These are phyloP conservation scores for Aulostomus chinensis DNA, from an alignment of 2,797 vertebrate genomes.

Conservation along the genomic window DNA sequence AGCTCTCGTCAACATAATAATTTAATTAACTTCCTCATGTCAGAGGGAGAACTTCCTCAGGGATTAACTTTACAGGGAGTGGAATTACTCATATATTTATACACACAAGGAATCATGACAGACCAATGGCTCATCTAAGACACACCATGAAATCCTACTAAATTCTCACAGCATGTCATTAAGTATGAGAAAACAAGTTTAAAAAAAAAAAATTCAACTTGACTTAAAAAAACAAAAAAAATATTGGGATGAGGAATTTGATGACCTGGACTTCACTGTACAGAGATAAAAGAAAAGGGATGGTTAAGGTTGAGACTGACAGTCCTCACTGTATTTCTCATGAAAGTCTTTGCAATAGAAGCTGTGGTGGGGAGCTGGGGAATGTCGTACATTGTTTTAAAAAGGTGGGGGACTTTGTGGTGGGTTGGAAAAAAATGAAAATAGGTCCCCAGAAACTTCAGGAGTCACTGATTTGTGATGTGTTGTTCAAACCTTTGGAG, in stretches of 20 bases:
- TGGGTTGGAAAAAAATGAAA: slow-evolving; percentile 45
- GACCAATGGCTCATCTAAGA: slow-evolving; percentile 43
- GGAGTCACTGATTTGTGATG: slow-evolving; percentile 27
- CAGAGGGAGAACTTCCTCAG: slow-evolving; percentile 46
- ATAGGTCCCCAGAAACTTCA: slow-evolving; percentile 41
- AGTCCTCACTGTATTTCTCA: slow-evolving; percentile 34
- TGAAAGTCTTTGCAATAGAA: slow-evolving; percentile 36
- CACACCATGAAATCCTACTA: slow-evolving; percentile 41
- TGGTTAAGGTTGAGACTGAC: slow-evolving; percentile 32
- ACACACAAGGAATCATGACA: slow-evolving; percentile 34
- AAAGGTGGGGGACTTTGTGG: slow-evolving; percentile 41
- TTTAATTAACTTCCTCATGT: slow-evolving; percentile 63
- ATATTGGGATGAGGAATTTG: slow-evolving; percentile 14
- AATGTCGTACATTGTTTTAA: slow-evolving; percentile 43
- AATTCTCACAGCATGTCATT: slow-evolving; percentile 37
- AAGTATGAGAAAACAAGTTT: slow-evolving; percentile 47
- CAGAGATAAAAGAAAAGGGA: slow-evolving; percentile 24
- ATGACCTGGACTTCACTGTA: slow-evolving; percentile 31
- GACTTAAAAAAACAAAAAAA: slow-evolving; percentile 10
- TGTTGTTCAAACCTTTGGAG: slow-evolving; percentile 16
- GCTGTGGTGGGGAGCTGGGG: slow-evolving; percentile 25
- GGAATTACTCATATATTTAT: slow-evolving; percentile 46
- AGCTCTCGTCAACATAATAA: slow-evolving; percentile 63
- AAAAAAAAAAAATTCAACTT: too few species aligned
- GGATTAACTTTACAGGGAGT: slow-evolving; percentile 41